These are phyloP conservation scores for Boulengeromyrus knoepffleri DNA, from an alignment of 2,113 vertebrate species.

Conservation along the genomic window DNA sequence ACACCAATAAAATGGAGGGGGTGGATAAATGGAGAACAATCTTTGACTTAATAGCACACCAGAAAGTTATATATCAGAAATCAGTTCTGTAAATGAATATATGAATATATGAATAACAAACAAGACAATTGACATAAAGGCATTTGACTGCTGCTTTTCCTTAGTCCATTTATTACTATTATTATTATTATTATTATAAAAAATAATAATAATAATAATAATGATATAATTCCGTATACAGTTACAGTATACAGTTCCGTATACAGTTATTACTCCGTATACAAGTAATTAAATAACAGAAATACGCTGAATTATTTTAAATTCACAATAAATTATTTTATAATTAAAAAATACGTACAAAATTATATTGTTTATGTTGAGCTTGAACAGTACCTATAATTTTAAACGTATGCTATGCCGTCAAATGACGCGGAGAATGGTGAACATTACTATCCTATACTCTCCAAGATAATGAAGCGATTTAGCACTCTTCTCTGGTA, in stretches of 20 bases:
- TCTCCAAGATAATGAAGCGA: background rate
- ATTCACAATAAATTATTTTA: background rate
- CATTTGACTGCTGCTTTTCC: background rate
- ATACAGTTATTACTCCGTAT: background rate
- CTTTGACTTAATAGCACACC: background rate
- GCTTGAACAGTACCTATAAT: background rate
- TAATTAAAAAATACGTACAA: background rate
- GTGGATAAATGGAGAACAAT: background rate
- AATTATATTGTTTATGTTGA: background rate
- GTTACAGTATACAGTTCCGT: background rate
- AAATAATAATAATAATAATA: background rate
- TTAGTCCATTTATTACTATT: background rate
- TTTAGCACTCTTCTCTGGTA: background rate
- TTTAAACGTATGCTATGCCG: background rate
- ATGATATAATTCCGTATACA: background rate
- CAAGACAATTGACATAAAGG: background rate
- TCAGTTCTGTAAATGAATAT: slow-evolving; percentile 7
- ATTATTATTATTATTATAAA: background rate
- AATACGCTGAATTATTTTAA: background rate
- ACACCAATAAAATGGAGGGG: background rate
- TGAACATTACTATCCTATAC: background rate
- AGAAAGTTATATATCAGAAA: slow-evolving; percentile 27
- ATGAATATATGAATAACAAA: background rate
- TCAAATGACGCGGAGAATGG: background rate
- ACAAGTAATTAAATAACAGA: background rate